These are phyloP conservation scores for Tragelaphus scriptus DNA, from an alignment of 2,113 vertebrate species.

Conservation along the genomic window DNA sequence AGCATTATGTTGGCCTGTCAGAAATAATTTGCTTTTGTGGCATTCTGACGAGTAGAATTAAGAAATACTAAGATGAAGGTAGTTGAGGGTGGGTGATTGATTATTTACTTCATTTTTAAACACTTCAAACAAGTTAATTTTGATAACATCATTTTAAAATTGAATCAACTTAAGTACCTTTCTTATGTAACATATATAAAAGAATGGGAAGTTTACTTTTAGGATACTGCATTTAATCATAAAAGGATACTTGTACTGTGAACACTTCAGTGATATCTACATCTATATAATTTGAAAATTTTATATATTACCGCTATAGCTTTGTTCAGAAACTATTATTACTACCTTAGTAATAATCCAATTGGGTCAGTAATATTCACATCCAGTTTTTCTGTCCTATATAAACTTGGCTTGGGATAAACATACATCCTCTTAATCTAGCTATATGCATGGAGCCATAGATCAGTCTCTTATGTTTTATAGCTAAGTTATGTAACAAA, in stretches of 20 bases:
- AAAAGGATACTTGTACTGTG: not conserved
- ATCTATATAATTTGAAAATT: not conserved
- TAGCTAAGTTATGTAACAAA: not conserved
- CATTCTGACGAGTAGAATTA: constrained; percentile 18
- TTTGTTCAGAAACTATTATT: constrained; percentile 11
- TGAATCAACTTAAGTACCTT: not conserved
- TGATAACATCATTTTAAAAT: not conserved
- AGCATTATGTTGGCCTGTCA: not conserved
- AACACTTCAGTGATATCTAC: not conserved
- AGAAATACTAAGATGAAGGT: not conserved
- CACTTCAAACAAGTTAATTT: not conserved
- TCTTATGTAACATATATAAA: not conserved
- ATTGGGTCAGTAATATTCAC: not conserved
- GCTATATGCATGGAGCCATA: not conserved
- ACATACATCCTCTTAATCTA: not conserved
- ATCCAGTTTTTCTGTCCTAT: not conserved
- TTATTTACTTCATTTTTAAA: constrained; percentile 16
- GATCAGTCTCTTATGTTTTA: not conserved
- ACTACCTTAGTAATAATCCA: not conserved
- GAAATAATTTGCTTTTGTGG: not conserved
- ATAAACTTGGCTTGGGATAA: not conserved
- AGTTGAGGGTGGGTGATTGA: not conserved
- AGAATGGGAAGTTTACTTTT: not conserved
- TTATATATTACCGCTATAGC: not conserved
- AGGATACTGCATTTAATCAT: not conserved